Conservation (phyloP, 1,140 invertebrate genomes). For the Platyscapa corneri region DNA sequence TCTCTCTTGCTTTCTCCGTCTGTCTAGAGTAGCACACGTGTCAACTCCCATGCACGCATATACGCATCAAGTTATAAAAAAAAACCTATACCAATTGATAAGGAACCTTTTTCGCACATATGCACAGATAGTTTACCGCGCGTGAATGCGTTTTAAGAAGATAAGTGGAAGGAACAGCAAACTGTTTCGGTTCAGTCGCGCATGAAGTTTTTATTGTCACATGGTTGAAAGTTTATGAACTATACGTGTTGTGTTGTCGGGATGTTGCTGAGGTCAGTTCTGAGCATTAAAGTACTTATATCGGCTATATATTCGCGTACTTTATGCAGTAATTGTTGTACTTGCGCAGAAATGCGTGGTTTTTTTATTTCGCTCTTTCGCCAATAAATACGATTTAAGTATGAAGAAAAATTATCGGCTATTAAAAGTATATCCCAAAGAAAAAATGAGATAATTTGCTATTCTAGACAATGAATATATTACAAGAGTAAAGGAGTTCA, state of each 20-base stretch:
- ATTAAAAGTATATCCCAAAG: neutral
- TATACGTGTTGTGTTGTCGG: slow-evolving; percentile 19
- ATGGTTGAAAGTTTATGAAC: slow-evolving; percentile 43
- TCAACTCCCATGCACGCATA: neutral
- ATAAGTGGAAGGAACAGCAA: too few species aligned
- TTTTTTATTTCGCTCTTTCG: neutral
- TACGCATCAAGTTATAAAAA: neutral
- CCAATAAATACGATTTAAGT: neutral
- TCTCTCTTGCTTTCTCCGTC: neutral
- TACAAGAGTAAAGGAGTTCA: neutral
- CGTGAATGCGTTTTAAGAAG: too few species aligned
- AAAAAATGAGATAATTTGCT: neutral
- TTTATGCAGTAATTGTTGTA: neutral
- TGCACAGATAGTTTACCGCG: neutral
- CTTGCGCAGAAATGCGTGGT: neutral
- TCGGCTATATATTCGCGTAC: neutral
- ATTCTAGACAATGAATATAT: neutral
- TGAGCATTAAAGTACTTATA: slow-evolving; percentile 24
- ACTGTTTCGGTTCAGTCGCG: neutral
- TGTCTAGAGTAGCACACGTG: neutral
- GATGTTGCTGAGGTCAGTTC: slow-evolving; percentile 23
- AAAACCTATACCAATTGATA: neutral
- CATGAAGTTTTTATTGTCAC: slow-evolving; percentile 35
- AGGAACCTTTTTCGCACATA: neutral
- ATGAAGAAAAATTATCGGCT: neutral